Percentiles rank a stretch among this genome's conserved stretches.
These are phyloP conservation scores for Henricia sp. DNA, from an alignment of 53 echinoderm and acorn worm species.

Conservation along the genomic window DNA sequence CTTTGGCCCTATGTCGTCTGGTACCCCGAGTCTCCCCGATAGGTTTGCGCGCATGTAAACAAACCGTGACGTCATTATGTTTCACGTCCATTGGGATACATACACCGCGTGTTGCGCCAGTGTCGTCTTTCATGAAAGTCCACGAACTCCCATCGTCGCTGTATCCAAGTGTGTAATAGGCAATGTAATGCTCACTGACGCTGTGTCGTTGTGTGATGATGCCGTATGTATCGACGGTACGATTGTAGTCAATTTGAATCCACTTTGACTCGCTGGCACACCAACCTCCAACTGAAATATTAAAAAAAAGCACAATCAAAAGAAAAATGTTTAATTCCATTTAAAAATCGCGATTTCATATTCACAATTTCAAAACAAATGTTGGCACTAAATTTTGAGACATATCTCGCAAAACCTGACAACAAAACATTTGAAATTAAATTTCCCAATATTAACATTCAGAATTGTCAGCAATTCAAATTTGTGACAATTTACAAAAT, in stretches of 20 bases:
- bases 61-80: too few relatives aligned
- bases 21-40: not conserved
- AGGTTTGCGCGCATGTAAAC: not conserved
- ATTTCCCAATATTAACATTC: not conserved
- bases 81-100: too few relatives aligned
- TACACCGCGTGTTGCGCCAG: not conserved
- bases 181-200: not conserved
- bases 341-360: too few relatives aligned
- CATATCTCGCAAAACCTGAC: not conserved
- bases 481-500: not conserved
- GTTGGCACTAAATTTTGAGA: not conserved
- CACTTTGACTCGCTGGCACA: not conserved
- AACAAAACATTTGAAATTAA: not conserved
- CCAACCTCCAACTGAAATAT: not conserved
- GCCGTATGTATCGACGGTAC: not conserved
- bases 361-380: too few relatives aligned
- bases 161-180: not conserved
- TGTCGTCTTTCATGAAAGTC: not conserved
- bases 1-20: not conserved
- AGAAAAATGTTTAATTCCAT: too few relatives aligned
- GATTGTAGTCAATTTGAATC: not conserved
- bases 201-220: not conserved
- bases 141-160: conserved; percentile 1
- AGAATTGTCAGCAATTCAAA: too few relatives aligned
- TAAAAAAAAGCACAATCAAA: too few relatives aligned